Evolutionary conservation across 1,140 invertebrate species (phyloP), one percentile per base, ranked within the genome.

Genomic region (Pachypsylla venusta): DNA sequence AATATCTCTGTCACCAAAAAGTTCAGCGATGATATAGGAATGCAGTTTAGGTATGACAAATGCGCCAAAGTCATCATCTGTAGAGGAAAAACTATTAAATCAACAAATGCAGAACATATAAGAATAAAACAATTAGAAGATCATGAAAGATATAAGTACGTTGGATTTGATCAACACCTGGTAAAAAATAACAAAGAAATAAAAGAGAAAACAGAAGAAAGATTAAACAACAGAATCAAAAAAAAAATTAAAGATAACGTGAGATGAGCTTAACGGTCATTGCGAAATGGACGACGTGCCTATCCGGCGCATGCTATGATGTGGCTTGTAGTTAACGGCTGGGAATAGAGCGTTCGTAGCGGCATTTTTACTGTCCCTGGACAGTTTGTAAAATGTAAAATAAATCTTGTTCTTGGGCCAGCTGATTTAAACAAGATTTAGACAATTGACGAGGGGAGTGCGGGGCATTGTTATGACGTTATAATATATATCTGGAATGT

Each of bases 61-160:
- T 48, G n/a, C 4, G 42, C 4, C 7, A 4, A 48, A 48, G 22
- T 5, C 22, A 48, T 5, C 7, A 4, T 19, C 42, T 19, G 22
- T 7, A 48, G 22, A n/a, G 42, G 42, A n/a, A 48, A 48, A 48
- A n/a, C 4, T 10, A 3, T 48, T 10, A n/a, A n/a, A 48, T 19
- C n/a, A 7, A 22, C 16, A 19, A 48, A 48, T 22, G n/a, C 22
- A 19, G 42, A 48, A 48, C 42, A 48, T 22, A 48, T 48, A 7
- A 48, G 22, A 7, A 48, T 48, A n/a, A 48, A 48, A 48, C 42
- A 48, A n/a, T 19, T 48, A 3, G 5, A n/a, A 5, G 55, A 57
- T 28, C 22, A 57, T 28, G 55, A 57, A 7, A 26, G 28, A 20
- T 57, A 28, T 20, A 57, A 57, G 20, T 57, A 57, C 26, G 22